Evolutionary conservation across 1,140 invertebrate species (phyloP).

Genomic region (Probaryconus sp.): DNA sequence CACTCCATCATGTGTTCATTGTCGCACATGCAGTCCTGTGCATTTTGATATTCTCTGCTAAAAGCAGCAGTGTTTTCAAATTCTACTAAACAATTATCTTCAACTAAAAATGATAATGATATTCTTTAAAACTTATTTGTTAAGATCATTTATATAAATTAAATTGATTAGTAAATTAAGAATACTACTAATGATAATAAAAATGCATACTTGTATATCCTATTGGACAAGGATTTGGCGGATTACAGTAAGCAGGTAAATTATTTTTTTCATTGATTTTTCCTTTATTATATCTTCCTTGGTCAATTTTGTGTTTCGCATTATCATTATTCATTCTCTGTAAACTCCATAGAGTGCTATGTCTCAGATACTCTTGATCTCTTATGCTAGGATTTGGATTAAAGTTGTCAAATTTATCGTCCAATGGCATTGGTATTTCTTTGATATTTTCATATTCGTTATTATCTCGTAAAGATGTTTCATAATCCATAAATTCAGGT

Average conservation of each 20-base stretch:
- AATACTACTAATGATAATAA: conserved; percentile 1
- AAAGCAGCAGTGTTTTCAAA: conserved; percentile 98
- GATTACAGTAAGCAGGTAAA: conserved; percentile 98
- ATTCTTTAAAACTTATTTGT: too few species aligned
- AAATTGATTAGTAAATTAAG: too few species aligned
- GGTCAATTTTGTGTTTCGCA: conserved; percentile 71
- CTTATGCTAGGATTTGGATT: conserved; percentile 86
- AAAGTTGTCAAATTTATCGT: conserved; percentile 81
- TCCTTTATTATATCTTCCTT: conserved; percentile 80
- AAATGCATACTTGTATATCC: conserved; percentile 83
- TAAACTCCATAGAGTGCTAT: conserved; percentile 91
- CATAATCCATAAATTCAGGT: conserved; percentile 84
- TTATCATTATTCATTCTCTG: conserved; percentile 87
- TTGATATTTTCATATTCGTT: conserved; percentile 80
- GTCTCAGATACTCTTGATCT: conserved; percentile 93
- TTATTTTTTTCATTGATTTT: conserved; percentile 89
- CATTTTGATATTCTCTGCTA: conserved; percentile 94
- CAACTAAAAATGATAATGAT: conserved; percentile 74
- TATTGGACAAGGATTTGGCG: conserved; percentile 98
- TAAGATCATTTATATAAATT: too few species aligned
- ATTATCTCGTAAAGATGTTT: conserved; percentile 78
- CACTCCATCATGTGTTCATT: conserved; percentile 99
- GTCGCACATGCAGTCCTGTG: conserved; percentile 98
- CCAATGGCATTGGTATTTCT: conserved; percentile 75
- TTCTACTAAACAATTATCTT: conserved; percentile 92